These are phyloP conservation scores for Selene dorsalis DNA, from an alignment of 2,797 vertebrate species.

Conservation along the genomic window DNA sequence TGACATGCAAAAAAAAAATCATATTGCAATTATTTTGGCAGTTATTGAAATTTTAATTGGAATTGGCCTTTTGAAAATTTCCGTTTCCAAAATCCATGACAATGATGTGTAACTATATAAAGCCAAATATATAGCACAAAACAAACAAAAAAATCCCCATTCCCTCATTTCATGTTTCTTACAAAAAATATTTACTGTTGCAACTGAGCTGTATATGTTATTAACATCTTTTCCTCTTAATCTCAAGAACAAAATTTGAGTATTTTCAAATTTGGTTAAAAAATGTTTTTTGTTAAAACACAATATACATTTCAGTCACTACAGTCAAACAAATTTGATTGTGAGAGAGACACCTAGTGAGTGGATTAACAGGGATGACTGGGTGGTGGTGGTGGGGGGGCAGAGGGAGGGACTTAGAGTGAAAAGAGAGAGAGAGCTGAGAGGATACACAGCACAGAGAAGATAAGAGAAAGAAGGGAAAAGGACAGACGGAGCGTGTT, in stretches of 20 bases:
- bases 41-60: too few relatives aligned
- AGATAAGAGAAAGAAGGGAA: not conserved
- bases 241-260: too few relatives aligned
- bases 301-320: too few relatives aligned
- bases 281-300: too few relatives aligned
- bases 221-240: not conserved
- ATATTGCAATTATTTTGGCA: too few relatives aligned
- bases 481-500: constrained; percentile 16
- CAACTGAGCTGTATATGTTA: not conserved
- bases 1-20: too few relatives aligned
- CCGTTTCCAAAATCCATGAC: too few relatives aligned
- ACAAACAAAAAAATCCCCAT: too few relatives aligned
- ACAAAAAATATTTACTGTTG: not conserved
- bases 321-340: not conserved
- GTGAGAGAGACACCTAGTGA: not conserved
- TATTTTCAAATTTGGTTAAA: too few relatives aligned
- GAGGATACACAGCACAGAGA: constrained; percentile 35
- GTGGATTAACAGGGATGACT: not conserved
- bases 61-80: too few relatives aligned
- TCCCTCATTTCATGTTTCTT: not conserved
- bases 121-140: too few relatives aligned
- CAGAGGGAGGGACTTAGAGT: constrained; percentile 48
- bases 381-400: not conserved
- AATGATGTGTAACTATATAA: too few relatives aligned
- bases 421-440: constrained; percentile 29